phyloP scores from a whole-genome alignment of 2,888 invertebrate genomes.

The Troides oblongomaculatus region DNA sequence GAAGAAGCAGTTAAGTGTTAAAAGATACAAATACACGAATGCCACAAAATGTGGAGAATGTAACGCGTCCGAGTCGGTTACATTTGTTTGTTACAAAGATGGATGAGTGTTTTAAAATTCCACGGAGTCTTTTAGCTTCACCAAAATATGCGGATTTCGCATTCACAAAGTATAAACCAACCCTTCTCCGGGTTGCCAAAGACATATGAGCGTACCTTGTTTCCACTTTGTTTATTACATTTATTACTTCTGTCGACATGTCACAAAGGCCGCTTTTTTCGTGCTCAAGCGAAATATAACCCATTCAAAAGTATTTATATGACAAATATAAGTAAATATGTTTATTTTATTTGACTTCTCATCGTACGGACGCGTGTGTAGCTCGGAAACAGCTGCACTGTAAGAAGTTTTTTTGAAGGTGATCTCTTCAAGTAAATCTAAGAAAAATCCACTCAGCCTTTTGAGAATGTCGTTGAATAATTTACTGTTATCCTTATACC shows the following conservation, averaged over 20 bases:
- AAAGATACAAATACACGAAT: neutral
- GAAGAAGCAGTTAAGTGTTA: neutral
- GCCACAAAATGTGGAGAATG: constrained; percentile 6
- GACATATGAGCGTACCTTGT: constrained; percentile 22
- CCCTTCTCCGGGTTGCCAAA: constrained; percentile 18
- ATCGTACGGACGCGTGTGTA: neutral
- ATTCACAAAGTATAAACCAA: constrained; percentile 28
- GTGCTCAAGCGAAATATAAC: constrained; percentile 7
- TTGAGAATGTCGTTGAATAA: neutral
- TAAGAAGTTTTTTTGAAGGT: too few relatives aligned
- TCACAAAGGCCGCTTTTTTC: constrained; percentile 7
- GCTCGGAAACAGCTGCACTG: neutral
- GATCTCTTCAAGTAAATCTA: too few relatives aligned
- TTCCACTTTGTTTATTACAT: constrained; percentile 27
- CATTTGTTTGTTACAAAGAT: constrained; percentile 22
- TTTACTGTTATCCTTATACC: neutral
- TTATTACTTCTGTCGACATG: constrained; percentile 22
- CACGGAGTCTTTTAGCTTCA: constrained; percentile 17
- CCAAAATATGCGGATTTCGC: constrained; percentile 24
- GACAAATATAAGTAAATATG: neutral
- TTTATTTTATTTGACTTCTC: neutral
- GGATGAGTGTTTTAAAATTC: constrained; percentile 19
- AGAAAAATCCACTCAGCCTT: too few relatives aligned
- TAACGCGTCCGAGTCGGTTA: constrained; percentile 12
- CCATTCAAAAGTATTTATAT: constrained; percentile 15